Evolutionary conservation across 2,888 invertebrate genomes (phyloP).

Genomic region (Protophormia terraenovae): DNA sequence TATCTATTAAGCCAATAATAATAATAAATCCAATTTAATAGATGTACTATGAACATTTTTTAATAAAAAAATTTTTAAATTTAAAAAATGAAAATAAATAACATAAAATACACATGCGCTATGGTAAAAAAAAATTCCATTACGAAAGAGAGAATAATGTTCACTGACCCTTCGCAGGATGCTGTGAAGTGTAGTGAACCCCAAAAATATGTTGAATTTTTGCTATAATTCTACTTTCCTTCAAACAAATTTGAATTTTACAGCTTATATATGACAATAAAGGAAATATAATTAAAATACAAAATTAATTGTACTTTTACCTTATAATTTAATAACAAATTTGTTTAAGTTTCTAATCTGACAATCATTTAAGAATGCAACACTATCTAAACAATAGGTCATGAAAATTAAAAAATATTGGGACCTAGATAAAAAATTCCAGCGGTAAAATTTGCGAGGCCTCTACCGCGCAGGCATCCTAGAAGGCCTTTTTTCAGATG

Average conservation of each 20-base stretch:
- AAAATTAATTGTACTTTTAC: neutral
- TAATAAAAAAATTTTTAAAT: constrained; percentile 57
- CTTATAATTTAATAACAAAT: too few species aligned
- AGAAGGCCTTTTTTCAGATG: too few species aligned
- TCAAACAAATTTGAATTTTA: neutral
- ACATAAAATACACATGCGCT: constrained; percentile 68
- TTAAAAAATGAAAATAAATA: constrained; percentile 64
- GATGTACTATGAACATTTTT: neutral
- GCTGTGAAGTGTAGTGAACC: constrained; percentile 65
- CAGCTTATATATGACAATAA: too few species aligned
- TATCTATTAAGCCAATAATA: neutral
- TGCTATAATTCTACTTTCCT: neutral
- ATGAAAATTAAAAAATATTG: too few species aligned
- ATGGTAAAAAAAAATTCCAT: constrained; percentile 64
- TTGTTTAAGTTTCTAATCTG: too few species aligned
- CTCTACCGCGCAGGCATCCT: too few species aligned
- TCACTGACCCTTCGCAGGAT: constrained; percentile 63
- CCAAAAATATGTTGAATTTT: neutral
- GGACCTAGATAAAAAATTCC: too few species aligned
- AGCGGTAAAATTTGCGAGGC: too few species aligned
- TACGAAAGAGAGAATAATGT: constrained; percentile 59
- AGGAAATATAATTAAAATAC: neutral
- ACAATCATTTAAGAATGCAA: too few species aligned
- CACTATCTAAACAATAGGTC: too few species aligned
- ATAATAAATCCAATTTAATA: too few species aligned